Evolutionary conservation across 2,888 invertebrate species (phyloP).

Genomic region (Phaonia tiefii): DNA sequence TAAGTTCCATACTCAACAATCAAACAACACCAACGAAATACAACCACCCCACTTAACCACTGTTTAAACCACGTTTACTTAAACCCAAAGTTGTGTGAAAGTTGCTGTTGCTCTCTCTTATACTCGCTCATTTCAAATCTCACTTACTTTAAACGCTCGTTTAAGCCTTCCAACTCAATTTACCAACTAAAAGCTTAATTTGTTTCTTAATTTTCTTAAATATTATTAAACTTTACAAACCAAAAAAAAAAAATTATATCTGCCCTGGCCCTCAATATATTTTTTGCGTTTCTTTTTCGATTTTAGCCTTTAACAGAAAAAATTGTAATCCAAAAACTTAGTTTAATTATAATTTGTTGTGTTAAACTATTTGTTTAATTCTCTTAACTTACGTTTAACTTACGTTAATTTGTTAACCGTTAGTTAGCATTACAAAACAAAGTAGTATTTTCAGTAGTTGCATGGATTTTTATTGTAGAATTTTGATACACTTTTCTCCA

Average conservation of each 20-base stretch:
- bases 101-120: slow-evolving; percentile 4
- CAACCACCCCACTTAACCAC: slow-evolving; percentile 1
- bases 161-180: slow-evolving; percentile 10
- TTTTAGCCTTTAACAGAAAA: slow-evolving; percentile 1
- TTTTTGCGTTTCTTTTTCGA: slow-evolving; percentile 19
- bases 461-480: slow-evolving; percentile 42
- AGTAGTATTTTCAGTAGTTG: slow-evolving; percentile 42
- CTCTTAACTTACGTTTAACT: slow-evolving; percentile 33
- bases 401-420: slow-evolving; percentile 16
- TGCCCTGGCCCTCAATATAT: slow-evolving; percentile 4
- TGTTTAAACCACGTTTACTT: too few species aligned
- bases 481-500: slow-evolving; percentile 12
- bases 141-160: slow-evolving; percentile 8
- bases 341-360: slow-evolving; percentile 39
- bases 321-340: neutral
- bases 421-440: slow-evolving; percentile 18
- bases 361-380: slow-evolving; percentile 40
- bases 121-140: neutral
- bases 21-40: neutral
- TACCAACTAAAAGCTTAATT: slow-evolving; percentile 12
- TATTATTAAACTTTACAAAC: neutral
- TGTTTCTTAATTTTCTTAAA: neutral
- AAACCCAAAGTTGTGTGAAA: neutral
- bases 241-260: too few species aligned
- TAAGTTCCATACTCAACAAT: slow-evolving; percentile 5